Base-by-base conservation (phyloP, 2,888 invertebrate genomes). In the Isotomurus palustris region DNA sequence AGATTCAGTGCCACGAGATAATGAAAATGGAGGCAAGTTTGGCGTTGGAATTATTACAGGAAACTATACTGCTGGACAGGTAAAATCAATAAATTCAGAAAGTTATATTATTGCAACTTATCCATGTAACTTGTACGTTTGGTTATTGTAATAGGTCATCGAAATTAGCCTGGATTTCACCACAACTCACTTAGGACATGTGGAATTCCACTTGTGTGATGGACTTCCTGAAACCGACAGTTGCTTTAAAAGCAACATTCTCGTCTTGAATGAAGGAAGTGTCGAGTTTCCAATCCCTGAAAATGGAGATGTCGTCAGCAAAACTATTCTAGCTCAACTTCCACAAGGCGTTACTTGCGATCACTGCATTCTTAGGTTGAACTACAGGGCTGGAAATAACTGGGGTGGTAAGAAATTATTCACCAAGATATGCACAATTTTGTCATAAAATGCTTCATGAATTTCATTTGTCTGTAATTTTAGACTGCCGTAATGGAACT, bases 1-100 rank as follows among this genome's bases (percentile, higher is more conserved):
- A 48, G 43, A 62, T 27, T 38, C 53, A 10, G 38, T 36, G 2
- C 69, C 69, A 3, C 21, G 68, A 35, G 53, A 56, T 2, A 62
- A 65, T 28, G 65, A 65, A 35, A 54, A 58, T 48, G 65, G 65
- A 17, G 65, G 70, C 27, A 53, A 14, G 21, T 65, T 54, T 44
- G 65, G 58, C 6, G 47, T 32, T 10, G 60, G 60, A 32, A 58
- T 60, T 24, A 56, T 65, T 44, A 60, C 53, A 1, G 40, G 51
- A 12, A 65, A 50, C 17, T 47, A 28, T 22, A 14, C 14, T 3
- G 25, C 28, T 8, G 29, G 29, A 28, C 28, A 47, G 28, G 47
- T 47, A 29, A 12, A 28, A n/a, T n/a, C n/a, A n/a, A n/a, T 32
- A 32, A 8, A 8, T 32, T 10, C 14, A 10, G n/a, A n/a, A n/a